Base-by-base conservation (phyloP, 2,113 vertebrate species). In the Percina caprodes region DNA sequence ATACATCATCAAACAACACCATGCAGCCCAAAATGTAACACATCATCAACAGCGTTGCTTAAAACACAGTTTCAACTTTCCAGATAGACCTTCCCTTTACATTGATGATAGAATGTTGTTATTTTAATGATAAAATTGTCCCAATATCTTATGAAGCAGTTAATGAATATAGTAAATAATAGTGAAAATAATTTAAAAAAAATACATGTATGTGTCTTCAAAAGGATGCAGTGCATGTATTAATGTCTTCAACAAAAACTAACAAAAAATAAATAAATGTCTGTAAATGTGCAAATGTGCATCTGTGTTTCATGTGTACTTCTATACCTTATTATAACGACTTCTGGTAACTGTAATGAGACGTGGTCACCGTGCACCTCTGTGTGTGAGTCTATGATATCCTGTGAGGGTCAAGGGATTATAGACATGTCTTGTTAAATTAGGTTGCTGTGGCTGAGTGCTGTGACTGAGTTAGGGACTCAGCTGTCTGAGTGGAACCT, bases 341-440 rank as follows among this genome's bases (percentile, higher is more conserved):
- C 82, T 60, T 90, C 65, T 85, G 71, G 66, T 77, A 83, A 63
- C 67, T 73, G 71, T 89, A 91, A 93, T 89, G 71, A 93, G 69
- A 71, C 23, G 30, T 68, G 84, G 86, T 87, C 90, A 84, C 70
- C 59, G 76, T 86, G 86, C 85, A 86, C 86, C 85, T 77, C 83
- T 84, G 83, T 88, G 79, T 78, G 63, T 30, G 42, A 91, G 74
- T 84, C 74, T 55, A 77, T 80, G 85, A 79, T 89, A 83, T 70
- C 79, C 77, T 82, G 83, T 30, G 62, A 82, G 86, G 91, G 91
- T 93, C 92, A 87, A 85, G 78, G 84, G 89, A 92, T 90, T 93
- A 89, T 80, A 89, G 80, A 85, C 77, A 87, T 91, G 91, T 91
- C 92, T 91, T 80, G 85, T 93, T 91, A 91, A 92, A 93, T 94